These are phyloP conservation scores for Etheostoma spectabile DNA, from an alignment of 2,113 vertebrate genomes.

Conservation along the genomic window DNA sequence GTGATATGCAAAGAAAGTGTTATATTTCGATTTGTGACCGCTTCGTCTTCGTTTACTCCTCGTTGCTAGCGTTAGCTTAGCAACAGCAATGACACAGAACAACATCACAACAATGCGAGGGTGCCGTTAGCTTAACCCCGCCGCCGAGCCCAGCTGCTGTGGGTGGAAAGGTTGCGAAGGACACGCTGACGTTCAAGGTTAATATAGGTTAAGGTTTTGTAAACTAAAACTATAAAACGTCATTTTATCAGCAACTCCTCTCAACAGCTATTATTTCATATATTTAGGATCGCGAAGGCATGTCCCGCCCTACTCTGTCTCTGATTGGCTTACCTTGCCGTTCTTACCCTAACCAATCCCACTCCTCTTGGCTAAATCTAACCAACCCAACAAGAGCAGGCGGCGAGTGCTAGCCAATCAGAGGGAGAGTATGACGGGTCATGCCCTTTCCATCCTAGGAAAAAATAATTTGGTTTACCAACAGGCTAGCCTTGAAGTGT, in stretches of 20 bases:
- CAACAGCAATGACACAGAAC: slow-evolving; percentile 57
- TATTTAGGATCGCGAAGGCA: too few relatives aligned
- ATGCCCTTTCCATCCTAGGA: too few relatives aligned
- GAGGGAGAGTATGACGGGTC: too few relatives aligned
- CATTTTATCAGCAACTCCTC: neutral
- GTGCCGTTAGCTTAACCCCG: neutral
- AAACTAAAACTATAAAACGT: neutral
- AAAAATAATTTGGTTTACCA: too few relatives aligned
- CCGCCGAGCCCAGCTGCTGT: neutral
- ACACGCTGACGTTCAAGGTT: neutral
- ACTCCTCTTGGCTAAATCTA: too few relatives aligned
- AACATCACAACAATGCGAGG: slow-evolving; percentile 42
- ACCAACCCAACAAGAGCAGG: too few relatives aligned
- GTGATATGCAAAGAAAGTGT: neutral
- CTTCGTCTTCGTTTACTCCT: neutral
- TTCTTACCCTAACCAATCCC: too few relatives aligned
- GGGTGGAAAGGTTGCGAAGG: neutral
- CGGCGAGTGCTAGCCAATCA: too few relatives aligned
- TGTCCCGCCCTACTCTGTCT: too few relatives aligned
- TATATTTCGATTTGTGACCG: neutral
- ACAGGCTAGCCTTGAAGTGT: neutral
- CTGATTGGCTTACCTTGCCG: too few relatives aligned
- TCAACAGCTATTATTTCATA: too few relatives aligned
- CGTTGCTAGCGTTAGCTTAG: slow-evolving; percentile 70
- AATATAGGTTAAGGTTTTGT: neutral